These are phyloP conservation scores for Zaprionus capensis DNA, from an alignment of 1,140 invertebrate species.

Conservation along the genomic window DNA sequence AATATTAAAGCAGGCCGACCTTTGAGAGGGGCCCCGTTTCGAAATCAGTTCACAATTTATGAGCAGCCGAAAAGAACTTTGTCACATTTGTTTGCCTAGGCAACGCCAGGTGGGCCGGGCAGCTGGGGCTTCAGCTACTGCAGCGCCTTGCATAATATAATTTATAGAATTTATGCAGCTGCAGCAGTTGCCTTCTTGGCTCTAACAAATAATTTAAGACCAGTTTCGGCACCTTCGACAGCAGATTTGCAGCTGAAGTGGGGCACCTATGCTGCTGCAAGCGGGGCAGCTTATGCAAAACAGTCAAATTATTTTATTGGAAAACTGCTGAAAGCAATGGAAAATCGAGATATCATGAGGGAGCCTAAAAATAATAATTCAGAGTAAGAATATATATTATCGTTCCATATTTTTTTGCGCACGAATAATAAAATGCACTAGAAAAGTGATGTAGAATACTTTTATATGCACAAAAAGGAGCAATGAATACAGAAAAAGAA, in stretches of 20 bases:
- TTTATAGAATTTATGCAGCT: constrained; percentile 66
- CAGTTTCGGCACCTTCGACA: constrained; percentile 44
- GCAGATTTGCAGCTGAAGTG: no score
- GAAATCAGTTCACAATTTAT: constrained; percentile 71
- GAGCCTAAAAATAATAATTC: not conserved
- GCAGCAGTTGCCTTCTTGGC: constrained; percentile 38
- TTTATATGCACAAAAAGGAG: not conserved
- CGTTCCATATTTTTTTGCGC: not conserved
- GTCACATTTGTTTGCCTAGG: constrained; percentile 56
- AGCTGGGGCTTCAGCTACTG: not conserved
- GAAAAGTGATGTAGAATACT: not conserved
- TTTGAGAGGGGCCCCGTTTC: constrained; percentile 39
- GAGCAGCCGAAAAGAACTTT: constrained; percentile 55
- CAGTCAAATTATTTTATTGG: not conserved
- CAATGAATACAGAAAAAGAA: no score
- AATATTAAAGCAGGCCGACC: constrained; percentile 73
- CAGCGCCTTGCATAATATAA: constrained; percentile 41
- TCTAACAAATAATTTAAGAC: constrained; percentile 53
- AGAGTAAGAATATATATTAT: no score
- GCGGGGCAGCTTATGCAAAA: not conserved
- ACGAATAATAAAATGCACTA: not conserved
- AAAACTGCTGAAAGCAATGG: not conserved
- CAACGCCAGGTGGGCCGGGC: not conserved
- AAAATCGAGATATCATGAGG: not conserved
- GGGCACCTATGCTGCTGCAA: no score